Base-by-base conservation (phyloP, 2,797 vertebrate species). In the Spatula versicolor region DNA sequence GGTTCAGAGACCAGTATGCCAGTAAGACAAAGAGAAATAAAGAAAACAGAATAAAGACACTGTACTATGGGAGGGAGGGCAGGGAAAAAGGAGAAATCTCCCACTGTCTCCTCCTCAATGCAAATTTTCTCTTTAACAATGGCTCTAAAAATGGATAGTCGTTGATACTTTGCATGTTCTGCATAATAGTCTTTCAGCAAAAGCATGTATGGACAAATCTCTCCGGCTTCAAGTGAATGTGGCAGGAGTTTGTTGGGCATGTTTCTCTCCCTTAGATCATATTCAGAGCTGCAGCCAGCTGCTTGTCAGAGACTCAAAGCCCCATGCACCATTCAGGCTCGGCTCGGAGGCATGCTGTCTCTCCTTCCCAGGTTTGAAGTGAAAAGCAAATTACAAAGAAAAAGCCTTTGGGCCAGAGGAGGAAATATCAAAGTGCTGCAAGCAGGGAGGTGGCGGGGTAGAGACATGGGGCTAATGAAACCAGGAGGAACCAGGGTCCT, bases 11-110 rank as follows among this genome's bases (percentile, higher is more conserved):
- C 72, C 79, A 92, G n/a, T 56, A 48, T 50, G 76, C 62, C 75
- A 89, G 80, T 93, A 95, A 91, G 92, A 95, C 88, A 90, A 83
- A 96, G 77, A 82, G 77, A 92, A 91, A 89, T 21, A 82, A 95
- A 94, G 62, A 91, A 95, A 94, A 62, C 85, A 88, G 81, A 59
- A 62, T 86, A 72, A 77, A 92, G 90, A 93, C 62, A 41, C 88
- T 75, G 94, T 96, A 76, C 72, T 88, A 81, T n/a, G 62, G 45
- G 83, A 97, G 67, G 37, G n/a, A 86, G 55, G 73, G 86, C 58
- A 55, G 31, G 66, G 60, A n/a, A 80, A 81, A 82, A 92, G 83
- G 71, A 84, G 86, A 94, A 95, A 85, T 93, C 93, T 90, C 92
- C 85, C 89, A 94, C 93, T 68, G 88, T 94, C 79, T 92, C 72